Conservation (phyloP, 2,797 vertebrate genomes). For the Enteromius unitaeniatus region DNA sequence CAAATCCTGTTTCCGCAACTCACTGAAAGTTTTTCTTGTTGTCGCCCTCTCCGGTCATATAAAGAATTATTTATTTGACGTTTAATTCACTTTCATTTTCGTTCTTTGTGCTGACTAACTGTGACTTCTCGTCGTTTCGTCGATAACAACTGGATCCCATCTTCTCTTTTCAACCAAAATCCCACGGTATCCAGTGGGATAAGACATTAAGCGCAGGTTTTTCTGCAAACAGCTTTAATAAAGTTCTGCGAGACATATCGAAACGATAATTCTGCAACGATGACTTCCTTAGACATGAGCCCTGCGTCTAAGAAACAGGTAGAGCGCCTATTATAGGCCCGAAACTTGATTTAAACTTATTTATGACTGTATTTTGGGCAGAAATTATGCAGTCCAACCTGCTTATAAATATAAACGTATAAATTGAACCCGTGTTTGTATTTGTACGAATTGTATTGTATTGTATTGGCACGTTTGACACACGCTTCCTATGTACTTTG, state of each 20-base stretch:
- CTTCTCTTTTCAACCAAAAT: neutral
- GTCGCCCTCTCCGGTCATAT: constrained; percentile 1
- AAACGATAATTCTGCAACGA: constrained; percentile 58
- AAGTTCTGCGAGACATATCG: neutral
- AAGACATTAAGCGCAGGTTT: neutral
- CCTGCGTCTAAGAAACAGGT: constrained; percentile 79
- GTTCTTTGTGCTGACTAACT: constrained; percentile 74
- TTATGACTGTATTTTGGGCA: no score
- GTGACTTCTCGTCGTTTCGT: constrained; percentile 32
- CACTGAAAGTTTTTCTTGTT: neutral
- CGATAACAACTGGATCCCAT: neutral
- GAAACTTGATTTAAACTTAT: neutral
- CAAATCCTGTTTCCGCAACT: neutral
- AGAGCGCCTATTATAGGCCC: constrained; percentile 43
- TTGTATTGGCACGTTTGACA: neutral
- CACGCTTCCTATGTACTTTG: constrained; percentile 42
- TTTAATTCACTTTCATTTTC: constrained; percentile 79
- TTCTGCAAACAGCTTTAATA: neutral
- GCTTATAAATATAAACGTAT: neutral
- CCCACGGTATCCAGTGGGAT: neutral
- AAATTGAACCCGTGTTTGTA: neutral
- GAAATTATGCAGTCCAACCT: neutral
- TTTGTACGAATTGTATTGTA: no score
- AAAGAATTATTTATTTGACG: neutral
- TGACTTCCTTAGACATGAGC: constrained; percentile 73